phyloP scores from a whole-genome alignment of 2,113 vertebrate species.

The Cottus gobio region DNA sequence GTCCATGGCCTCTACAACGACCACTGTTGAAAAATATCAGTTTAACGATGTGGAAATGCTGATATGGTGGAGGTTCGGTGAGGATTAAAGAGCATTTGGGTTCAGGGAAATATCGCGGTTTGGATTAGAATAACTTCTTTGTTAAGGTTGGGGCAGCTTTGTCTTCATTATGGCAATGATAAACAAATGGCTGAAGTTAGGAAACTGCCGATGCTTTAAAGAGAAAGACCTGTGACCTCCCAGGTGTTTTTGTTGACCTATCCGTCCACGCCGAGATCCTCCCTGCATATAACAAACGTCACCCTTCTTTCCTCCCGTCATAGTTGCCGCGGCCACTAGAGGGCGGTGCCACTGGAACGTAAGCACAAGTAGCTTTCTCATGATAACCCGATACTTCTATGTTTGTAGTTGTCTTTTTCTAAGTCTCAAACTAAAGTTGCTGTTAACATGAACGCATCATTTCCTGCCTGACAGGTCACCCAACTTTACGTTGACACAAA shows the following conservation, averaged over 20 bases:
- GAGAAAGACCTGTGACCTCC: not conserved
- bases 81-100: not conserved
- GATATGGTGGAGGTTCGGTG: not conserved
- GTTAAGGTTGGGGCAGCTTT: not conserved
- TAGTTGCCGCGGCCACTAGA: not conserved
- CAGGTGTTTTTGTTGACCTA: not conserved
- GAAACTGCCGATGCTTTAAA: not conserved
- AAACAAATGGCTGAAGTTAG: not conserved
- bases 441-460: not conserved
- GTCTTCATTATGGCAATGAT: not conserved
- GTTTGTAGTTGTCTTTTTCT: not conserved
- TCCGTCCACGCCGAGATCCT: not conserved
- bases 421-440: not conserved
- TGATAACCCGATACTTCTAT: not conserved
- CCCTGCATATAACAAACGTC: not conserved
- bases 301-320: not conserved
- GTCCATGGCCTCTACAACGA: not conserved
- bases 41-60: not conserved
- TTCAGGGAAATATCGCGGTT: not conserved
- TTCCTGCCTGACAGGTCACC: constrained; percentile 9
- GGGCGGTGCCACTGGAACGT: not conserved
- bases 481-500: not conserved
- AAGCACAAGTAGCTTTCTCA: not conserved
- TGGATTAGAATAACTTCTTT: not conserved
- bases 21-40: not conserved